phyloP scores from a whole-genome alignment of 2,888 invertebrate genomes.

The Ormyrus labotus region DNA sequence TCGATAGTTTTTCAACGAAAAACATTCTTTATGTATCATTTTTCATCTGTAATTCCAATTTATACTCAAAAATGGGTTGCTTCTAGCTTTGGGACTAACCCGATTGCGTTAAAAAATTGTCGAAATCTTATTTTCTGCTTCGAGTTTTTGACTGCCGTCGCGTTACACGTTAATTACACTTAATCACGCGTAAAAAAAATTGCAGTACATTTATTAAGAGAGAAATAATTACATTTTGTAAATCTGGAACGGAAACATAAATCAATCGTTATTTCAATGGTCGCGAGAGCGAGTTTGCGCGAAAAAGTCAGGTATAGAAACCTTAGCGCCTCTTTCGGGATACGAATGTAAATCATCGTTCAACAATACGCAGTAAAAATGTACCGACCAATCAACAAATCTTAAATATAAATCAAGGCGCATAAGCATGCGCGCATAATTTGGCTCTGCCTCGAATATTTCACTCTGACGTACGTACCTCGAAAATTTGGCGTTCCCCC shows the following conservation, averaged over 20 bases:
- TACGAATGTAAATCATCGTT: conserved; percentile 29
- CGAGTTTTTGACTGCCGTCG: not conserved
- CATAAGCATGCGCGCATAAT: not conserved
- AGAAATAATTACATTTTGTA: conserved; percentile 38
- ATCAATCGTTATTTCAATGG: conserved; percentile 22
- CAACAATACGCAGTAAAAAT: conserved; percentile 35
- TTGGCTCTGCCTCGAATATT: not conserved
- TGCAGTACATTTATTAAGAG: not conserved
- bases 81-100: too few species aligned
- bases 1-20: too few species aligned
- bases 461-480: not conserved
- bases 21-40: too few species aligned
- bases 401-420: conserved; percentile 21
- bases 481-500: too few species aligned
- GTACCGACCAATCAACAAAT: conserved; percentile 33
- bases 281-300: not conserved
- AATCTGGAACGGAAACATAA: conserved; percentile 47
- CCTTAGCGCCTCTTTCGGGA: conserved; percentile 23
- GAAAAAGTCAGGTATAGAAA: conserved; percentile 16
- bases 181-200: not conserved
- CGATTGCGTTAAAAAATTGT: too few species aligned
- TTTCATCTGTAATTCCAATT: too few species aligned
- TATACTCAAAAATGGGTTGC: too few species aligned
- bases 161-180: not conserved
- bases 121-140: too few species aligned